These are phyloP conservation scores for Carcinoscorpius rotundicauda DNA, from an alignment of 1,140 invertebrate genomes.

Conservation along the genomic window DNA sequence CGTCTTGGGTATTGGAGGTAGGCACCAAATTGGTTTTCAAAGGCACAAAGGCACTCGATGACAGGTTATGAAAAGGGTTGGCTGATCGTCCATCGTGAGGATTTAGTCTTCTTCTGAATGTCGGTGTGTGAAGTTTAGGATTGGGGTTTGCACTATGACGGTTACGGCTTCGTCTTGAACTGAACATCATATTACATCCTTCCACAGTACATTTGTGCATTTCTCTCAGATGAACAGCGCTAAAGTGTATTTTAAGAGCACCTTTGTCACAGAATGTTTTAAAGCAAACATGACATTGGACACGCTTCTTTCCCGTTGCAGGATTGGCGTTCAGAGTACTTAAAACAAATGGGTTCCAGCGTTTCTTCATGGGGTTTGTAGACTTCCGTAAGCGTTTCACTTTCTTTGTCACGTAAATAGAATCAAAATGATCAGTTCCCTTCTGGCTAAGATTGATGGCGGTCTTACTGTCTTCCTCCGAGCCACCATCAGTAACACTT, in stretches of 20 bases:
- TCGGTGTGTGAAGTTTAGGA: conserved; percentile 93
- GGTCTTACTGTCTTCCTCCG: conserved; percentile 24
- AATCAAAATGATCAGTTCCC: conserved; percentile 14
- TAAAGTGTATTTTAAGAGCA: conserved; percentile 98
- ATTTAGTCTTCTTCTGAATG: conserved; percentile 78
- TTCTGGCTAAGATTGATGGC: conserved; percentile 24
- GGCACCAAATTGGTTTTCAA: not conserved
- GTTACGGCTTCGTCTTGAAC: conserved; percentile 86
- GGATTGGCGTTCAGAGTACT: conserved; percentile 84
- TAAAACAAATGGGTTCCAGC: conserved; percentile 80
- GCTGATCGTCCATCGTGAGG: conserved; percentile 81
- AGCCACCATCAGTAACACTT: conserved; percentile 19
- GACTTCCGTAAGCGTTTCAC: conserved; percentile 53
- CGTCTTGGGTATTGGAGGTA: not conserved
- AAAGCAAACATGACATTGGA: conserved; percentile 94
- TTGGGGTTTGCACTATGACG: conserved; percentile 96
- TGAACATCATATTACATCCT: conserved; percentile 99
- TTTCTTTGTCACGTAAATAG: conserved; percentile 32
- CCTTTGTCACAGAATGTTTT: conserved; percentile 99
- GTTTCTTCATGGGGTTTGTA: conserved; percentile 73
- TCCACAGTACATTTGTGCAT: conserved; percentile 99
- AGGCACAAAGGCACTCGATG: conserved; percentile 28
- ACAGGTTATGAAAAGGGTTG: conserved; percentile 62
- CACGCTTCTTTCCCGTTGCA: conserved; percentile 84
- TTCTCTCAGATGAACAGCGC: conserved; percentile 93